Evolutionary conservation across 1,140 invertebrate genomes (phyloP), one percentile per base, ranked within the genome.

Genomic region (Apis florea): DNA sequence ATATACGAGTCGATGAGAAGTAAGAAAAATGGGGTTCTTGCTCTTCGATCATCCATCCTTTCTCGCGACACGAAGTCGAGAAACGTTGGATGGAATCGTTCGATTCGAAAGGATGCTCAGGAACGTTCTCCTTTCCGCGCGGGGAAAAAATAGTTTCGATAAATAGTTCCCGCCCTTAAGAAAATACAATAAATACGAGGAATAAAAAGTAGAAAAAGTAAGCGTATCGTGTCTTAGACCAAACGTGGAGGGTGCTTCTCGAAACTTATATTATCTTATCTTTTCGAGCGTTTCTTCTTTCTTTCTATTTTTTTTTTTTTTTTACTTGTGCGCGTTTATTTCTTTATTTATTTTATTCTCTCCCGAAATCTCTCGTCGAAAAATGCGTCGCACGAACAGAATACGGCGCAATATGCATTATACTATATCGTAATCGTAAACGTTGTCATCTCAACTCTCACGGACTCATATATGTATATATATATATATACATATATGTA

Each of bases 1-100:
- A 40, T 40, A 40, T 66, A 82, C 83, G 73, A 86, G 74, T 74
- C 79, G 63, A 51, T 82, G 85, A 85, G 85, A 86, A 85, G 31
- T 49, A 26, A 74, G 64, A 73, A 54, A 40, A 40, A 40, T 40
- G 31, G 31, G 68, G 21, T 70, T 26, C 17, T 6, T 26, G 51
- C 13, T 47, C 11, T 11, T 40, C 26, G 6, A n/a, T 67, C 64
- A 12, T n/a, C 11, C 40, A 19, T 47, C 64, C 0, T 67, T 47
- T n/a, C 12, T 2, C 31, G 11, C 11, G 11, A 13, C 8, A 47
- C 13, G 8, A 40, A 2, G 12, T 5, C 21, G 66, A 17, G 21
- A n/a, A 19, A 70, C 11, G 1, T n/a, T n/a, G 17, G 12, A 70
- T 11, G 24, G 12, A 40, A 40, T 47, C 19, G 31, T 6, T n/a